phyloP scores from a whole-genome alignment of 2,888 invertebrate species.

The Vannuccia rotundouncinata region DNA sequence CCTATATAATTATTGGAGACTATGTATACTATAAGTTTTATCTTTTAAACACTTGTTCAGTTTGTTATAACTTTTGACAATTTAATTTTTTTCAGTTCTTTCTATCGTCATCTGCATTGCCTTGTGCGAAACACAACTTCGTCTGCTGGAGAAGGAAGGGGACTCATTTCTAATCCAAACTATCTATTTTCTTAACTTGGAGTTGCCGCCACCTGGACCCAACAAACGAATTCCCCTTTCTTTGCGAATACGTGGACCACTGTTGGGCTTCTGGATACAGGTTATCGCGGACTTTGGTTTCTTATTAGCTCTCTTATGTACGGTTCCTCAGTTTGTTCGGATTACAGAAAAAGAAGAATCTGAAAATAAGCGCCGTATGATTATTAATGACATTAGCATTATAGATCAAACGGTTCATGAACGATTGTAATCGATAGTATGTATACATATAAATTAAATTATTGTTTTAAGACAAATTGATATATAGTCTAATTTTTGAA shows the following conservation, averaged over 20 bases:
- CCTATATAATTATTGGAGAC: no score
- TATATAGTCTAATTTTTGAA: no score
- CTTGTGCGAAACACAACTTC: background rate
- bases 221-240: constrained; percentile 1
- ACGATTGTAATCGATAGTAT: no score
- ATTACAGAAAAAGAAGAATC: background rate
- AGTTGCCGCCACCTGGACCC: background rate
- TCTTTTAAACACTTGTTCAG: no score
- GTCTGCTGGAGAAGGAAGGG: constrained; percentile 4
- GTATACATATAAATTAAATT: no score
- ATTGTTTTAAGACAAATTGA: no score
- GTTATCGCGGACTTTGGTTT: background rate
- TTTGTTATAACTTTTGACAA: no score
- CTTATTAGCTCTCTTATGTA: background rate
- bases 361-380: background rate
- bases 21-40: no score
- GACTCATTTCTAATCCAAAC: background rate
- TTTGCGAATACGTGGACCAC: background rate
- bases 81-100: constrained; percentile 14
- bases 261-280: background rate
- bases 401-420: background rate
- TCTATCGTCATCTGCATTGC: background rate
- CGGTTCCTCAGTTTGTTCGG: background rate
- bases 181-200: background rate
- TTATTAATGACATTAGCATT: background rate